A percentile compares a stretch with the other conserved stretches of the same genome.
Conservation (phyloP, 2,113 vertebrate species). For the Ailurus styani region DNA sequence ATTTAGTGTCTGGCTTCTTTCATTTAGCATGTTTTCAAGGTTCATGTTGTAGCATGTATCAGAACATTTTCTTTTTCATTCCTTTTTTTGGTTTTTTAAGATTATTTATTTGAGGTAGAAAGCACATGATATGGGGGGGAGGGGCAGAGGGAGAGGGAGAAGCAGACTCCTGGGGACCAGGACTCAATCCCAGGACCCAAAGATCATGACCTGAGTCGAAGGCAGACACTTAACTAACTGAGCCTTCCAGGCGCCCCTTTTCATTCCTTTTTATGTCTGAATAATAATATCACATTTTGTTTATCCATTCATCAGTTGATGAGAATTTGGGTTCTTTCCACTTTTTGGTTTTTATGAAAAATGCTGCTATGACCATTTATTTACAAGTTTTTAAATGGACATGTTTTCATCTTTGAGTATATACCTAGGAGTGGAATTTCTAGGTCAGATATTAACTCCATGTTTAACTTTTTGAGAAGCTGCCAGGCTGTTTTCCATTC, state of each 20-base stretch:
- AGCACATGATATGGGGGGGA: neutral
- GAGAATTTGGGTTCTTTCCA: neutral
- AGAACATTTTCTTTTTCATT: neutral
- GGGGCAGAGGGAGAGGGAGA: neutral
- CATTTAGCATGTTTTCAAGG: neutral
- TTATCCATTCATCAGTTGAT: neutral
- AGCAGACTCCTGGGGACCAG: neutral
- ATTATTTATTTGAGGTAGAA: neutral
- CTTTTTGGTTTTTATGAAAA: neutral
- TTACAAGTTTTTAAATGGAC: neutral
- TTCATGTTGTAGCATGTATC: neutral
- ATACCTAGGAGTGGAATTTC: neutral
- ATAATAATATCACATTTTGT: neutral
- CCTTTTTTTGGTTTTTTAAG: neutral
- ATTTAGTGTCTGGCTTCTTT: neutral
- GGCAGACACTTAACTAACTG: neutral
- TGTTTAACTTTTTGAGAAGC: slow-evolving; percentile 21
- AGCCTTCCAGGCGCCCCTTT: neutral
- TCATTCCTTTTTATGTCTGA: neutral
- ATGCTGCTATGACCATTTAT: neutral
- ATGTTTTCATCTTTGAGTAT: neutral
- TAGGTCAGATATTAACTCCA: neutral
- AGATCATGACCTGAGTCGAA: neutral
- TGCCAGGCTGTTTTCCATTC: neutral
- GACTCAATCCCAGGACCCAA: neutral